Evolutionary conservation across 2,113 vertebrate species (phyloP).

Genomic region (Aptenodytes forsteri): DNA sequence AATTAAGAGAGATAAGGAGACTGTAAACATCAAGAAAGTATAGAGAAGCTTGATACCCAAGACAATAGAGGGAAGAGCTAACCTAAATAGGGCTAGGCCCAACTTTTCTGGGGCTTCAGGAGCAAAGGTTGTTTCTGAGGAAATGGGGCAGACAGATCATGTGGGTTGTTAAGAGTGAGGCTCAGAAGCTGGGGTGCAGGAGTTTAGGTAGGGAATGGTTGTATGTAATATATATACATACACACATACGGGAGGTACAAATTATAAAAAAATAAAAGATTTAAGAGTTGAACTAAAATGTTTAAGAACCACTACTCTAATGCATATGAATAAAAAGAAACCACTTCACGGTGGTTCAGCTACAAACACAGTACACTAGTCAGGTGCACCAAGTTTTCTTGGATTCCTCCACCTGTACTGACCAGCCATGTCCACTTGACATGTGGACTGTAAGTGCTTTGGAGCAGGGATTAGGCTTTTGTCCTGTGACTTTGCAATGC

Average conservation of each 20-base stretch:
- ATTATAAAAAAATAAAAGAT: background rate
- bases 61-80: background rate
- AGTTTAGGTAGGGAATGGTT: background rate
- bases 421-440: background rate
- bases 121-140: background rate
- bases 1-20: background rate
- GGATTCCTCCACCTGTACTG: background rate
- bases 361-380: background rate
- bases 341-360: background rate
- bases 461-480: background rate
- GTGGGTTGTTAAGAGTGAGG: background rate
- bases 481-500: background rate
- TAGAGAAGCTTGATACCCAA: background rate
- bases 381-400: background rate
- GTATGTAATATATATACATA: background rate
- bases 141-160: accelerated
- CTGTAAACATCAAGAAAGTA: background rate
- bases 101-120: background rate
- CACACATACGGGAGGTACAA: background rate
- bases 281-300: background rate
- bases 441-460: background rate
- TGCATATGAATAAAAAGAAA: background rate
- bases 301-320: background rate
- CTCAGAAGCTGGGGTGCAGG: background rate
- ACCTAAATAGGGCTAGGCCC: background rate